Conservation (phyloP, 1,140 invertebrate species). For the Trissolcus basalis region DNA sequence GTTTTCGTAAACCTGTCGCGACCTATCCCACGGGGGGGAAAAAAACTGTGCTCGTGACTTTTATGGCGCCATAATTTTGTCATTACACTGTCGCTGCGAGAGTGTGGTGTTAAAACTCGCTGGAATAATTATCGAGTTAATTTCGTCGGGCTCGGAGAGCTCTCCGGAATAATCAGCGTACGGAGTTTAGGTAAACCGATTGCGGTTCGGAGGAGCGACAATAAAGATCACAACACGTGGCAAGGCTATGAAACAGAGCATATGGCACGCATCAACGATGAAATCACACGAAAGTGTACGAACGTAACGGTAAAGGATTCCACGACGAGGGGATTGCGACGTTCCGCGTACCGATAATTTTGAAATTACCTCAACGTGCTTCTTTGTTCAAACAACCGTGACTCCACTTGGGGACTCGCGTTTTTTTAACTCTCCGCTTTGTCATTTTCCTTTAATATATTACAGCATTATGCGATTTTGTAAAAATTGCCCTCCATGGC, state of each 20-base stretch:
- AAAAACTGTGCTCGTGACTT: not conserved
- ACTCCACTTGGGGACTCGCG: constrained; percentile 26
- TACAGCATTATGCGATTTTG: constrained; percentile 26
- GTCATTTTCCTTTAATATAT: constrained; percentile 46
- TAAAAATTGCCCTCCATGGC: constrained; percentile 14
- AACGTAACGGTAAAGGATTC: constrained; percentile 63
- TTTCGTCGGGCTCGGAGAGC: constrained; percentile 1
- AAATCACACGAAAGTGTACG: constrained; percentile 50
- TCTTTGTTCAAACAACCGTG: constrained; percentile 52
- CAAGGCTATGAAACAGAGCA: constrained; percentile 45
- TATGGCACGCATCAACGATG: constrained; percentile 52
- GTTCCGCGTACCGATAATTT: constrained; percentile 57
- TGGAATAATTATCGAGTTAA: constrained; percentile 25
- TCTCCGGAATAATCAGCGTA: constrained; percentile 14
- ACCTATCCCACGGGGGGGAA: no score
- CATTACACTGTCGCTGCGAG: no score
- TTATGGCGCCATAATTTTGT: constrained; percentile 21
- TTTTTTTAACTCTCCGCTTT: constrained; percentile 33
- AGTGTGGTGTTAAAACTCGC: no score
- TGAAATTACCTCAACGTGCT: constrained; percentile 49
- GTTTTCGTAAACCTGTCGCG: no score
- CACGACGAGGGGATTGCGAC: constrained; percentile 54
- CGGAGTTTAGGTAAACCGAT: constrained; percentile 33
- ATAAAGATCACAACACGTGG: constrained; percentile 53
- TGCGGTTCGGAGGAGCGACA: constrained; percentile 43